Evolutionary conservation across 2,888 invertebrate species (phyloP).

Genomic region (Steromphala cineraria): DNA sequence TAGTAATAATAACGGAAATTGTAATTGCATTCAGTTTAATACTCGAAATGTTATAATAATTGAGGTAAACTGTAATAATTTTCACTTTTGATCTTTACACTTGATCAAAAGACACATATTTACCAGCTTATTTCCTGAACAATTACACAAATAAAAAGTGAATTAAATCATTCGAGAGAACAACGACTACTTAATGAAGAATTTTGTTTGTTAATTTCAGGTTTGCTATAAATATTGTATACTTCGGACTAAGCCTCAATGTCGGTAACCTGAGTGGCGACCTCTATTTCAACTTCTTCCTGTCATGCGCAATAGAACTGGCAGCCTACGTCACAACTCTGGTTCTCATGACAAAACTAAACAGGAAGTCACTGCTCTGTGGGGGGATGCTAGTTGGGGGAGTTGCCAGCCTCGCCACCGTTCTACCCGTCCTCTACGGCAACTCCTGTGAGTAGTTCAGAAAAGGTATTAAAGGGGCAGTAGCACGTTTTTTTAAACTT

Average conservation of each 20-base stretch:
- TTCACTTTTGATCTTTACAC: no score
- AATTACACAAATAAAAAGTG: no score
- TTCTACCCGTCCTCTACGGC: conserved; percentile 35
- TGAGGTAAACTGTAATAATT: no score
- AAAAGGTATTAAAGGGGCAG: no score
- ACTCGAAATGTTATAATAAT: no score
- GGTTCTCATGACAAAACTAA: conserved; percentile 40
- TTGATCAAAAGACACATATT: no score
- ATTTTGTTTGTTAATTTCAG: conserved; percentile 19
- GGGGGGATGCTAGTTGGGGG: conserved; percentile 45
- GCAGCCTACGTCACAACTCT: conserved; percentile 44
- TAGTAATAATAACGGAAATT: no score
- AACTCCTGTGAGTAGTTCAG: conserved; percentile 31
- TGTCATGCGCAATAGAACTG: conserved; percentile 50
- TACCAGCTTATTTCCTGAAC: no score
- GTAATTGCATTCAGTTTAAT: no score
- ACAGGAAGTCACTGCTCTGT: conserved; percentile 37
- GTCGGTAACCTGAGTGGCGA: conserved; percentile 46
- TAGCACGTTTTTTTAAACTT: no score
- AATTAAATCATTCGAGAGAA: no score
- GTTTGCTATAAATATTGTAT: conserved; percentile 54
- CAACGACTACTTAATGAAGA: no score
- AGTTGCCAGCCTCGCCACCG: conserved; percentile 73
- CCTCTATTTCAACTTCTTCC: conserved; percentile 53
- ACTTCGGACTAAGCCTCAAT: conserved; percentile 56